Evolutionary conservation across 2,888 invertebrate species (phyloP).

Genomic region (Ptycholaimellus sp.): DNA sequence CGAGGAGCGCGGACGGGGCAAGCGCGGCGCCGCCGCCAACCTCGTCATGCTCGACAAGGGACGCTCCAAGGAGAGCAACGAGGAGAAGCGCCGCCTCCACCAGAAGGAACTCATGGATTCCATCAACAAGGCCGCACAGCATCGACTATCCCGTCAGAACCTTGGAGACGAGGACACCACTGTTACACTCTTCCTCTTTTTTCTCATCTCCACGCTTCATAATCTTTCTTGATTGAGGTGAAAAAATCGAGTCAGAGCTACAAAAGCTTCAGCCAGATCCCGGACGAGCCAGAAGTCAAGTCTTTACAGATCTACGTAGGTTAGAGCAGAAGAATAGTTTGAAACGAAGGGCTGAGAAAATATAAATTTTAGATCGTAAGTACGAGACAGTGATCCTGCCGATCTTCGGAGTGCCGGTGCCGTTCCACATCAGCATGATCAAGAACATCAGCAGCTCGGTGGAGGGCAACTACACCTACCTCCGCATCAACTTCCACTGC

Average conservation of each 20-base stretch:
- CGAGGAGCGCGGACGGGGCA: conserved; percentile 13
- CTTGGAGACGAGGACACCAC: too few relatives aligned
- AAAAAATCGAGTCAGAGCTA: conserved; percentile 90
- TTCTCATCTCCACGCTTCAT: too few relatives aligned
- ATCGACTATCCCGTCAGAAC: conserved; percentile 61
- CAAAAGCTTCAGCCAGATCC: conserved; percentile 69
- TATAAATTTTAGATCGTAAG: conserved; percentile 49
- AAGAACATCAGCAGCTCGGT: conserved; percentile 96
- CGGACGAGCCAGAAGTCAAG: conserved; percentile 73
- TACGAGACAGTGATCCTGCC: conserved; percentile 88
- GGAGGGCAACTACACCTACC: conserved; percentile 93
- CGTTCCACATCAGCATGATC: conserved; percentile 93
- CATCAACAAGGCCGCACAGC: conserved; percentile 72
- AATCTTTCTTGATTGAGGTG: too few relatives aligned
- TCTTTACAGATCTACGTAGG: conserved; percentile 82
- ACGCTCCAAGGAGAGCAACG: conserved; percentile 77
- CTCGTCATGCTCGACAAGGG: too few relatives aligned
- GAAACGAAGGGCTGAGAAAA: not conserved
- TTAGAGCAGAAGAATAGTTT: conserved; percentile 29
- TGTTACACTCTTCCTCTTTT: too few relatives aligned
- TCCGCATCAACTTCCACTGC: conserved; percentile 88
- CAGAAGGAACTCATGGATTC: conserved; percentile 73
- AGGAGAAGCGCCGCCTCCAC: conserved; percentile 86
- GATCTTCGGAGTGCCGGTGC: conserved; percentile 77
- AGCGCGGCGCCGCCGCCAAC: conserved; percentile 30